Percentiles rank a stretch among this genome's conserved stretches.
These are phyloP conservation scores for Dufourea novaeangliae DNA, from an alignment of 1,140 invertebrate species.

Conservation along the genomic window DNA sequence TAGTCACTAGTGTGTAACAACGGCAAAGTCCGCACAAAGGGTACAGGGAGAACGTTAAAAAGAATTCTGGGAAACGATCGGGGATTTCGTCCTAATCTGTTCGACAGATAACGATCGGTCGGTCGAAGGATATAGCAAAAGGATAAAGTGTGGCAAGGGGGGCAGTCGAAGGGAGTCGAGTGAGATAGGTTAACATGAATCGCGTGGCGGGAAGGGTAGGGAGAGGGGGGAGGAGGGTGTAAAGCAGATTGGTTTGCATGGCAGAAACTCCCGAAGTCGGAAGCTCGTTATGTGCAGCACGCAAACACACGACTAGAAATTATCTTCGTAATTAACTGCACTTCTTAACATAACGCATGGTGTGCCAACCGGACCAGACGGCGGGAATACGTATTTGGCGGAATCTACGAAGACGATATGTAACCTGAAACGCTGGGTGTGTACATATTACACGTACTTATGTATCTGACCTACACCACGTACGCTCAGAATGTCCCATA, in stretches of 20 bases:
- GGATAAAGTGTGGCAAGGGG: constrained; percentile 37
- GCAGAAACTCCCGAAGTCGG: constrained; percentile 73
- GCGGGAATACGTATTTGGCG: constrained; percentile 73
- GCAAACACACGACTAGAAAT: constrained; percentile 80
- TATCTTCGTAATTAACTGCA: constrained; percentile 82
- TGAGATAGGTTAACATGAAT: neutral
- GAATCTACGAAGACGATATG: constrained; percentile 78
- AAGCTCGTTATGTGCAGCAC: constrained; percentile 81
- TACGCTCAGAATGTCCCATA: constrained; percentile 35
- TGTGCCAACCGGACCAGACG: constrained; percentile 79
- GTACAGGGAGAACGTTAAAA: constrained; percentile 20
- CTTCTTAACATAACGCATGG: constrained; percentile 82
- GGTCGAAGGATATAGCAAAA: constrained; percentile 38
- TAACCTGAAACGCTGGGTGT: constrained; percentile 73
- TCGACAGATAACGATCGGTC: constrained; percentile 59
- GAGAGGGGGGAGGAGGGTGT: constrained; percentile 46
- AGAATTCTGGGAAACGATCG: constrained; percentile 39
- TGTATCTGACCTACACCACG: constrained; percentile 38
- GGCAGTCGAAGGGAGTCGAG: neutral
- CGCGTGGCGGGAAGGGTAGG: too few species aligned
- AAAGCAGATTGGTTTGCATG: constrained; percentile 75
- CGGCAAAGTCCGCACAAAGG: neutral
- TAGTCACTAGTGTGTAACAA: too few species aligned
- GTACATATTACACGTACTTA: constrained; percentile 44
- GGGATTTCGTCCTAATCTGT: constrained; percentile 60